Evolutionary conservation across 2,888 invertebrate species (phyloP).

Genomic region (Drosophila buzzatii): DNA sequence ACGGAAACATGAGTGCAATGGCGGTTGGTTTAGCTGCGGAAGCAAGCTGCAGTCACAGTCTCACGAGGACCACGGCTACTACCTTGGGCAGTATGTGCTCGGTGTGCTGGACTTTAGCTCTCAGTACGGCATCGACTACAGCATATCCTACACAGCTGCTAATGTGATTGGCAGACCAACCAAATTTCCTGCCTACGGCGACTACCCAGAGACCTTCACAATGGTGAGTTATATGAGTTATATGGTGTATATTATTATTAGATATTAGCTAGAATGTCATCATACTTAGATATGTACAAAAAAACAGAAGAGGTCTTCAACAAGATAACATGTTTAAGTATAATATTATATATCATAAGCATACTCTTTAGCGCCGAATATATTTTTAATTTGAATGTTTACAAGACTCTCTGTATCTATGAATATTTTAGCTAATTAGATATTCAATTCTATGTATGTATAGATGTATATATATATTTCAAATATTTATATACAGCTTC

Average conservation of each 20-base stretch:
- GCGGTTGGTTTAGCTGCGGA: slow-evolving; percentile 39
- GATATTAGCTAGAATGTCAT: not conserved
- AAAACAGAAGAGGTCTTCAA: not conserved
- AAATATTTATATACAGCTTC: no score
- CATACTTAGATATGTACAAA: not conserved
- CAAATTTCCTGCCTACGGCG: slow-evolving; percentile 95
- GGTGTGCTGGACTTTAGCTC: slow-evolving; percentile 94
- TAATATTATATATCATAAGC: no score
- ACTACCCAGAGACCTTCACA: slow-evolving; percentile 95
- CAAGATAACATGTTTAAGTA: no score
- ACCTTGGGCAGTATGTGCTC: slow-evolving; percentile 91
- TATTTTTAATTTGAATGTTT: no score
- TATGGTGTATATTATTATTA: not conserved
- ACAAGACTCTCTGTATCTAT: no score
- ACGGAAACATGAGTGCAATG: slow-evolving; percentile 30
- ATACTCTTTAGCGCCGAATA: no score
- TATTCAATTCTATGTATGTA: no score
- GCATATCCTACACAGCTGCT: slow-evolving; percentile 94
- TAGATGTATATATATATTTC: no score
- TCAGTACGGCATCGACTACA: slow-evolving; percentile 94
- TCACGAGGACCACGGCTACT: slow-evolving; percentile 57
- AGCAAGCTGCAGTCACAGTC: slow-evolving; percentile 42
- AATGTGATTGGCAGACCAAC: slow-evolving; percentile 94
- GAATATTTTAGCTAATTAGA: no score
- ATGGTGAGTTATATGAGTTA: slow-evolving; percentile 92